Percentiles rank a stretch among this genome's conserved stretches.
Conservation (phyloP, 2,888 invertebrate species). For the Pyrochroa serraticornis region DNA sequence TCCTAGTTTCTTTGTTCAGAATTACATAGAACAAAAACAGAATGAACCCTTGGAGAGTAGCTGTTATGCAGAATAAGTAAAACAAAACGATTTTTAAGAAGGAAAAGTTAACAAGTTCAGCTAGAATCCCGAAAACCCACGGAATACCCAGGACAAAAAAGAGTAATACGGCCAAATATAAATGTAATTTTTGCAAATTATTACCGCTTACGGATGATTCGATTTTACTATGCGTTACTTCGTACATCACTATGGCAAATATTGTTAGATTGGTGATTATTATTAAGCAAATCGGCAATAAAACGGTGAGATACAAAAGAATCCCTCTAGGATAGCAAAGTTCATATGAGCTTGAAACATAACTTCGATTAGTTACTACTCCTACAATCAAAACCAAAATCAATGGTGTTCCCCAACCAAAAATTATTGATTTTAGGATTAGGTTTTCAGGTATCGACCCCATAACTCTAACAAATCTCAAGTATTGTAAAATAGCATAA, state of each 20-base stretch:
- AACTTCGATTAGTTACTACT: constrained; percentile 58
- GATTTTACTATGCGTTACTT: constrained; percentile 54
- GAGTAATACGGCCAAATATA: constrained; percentile 64
- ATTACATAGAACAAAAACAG: constrained; percentile 67
- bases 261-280: constrained; percentile 64
- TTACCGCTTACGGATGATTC: constrained; percentile 45
- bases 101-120: constrained; percentile 49
- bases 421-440: constrained; percentile 65
- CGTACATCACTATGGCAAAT: constrained; percentile 64
- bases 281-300: constrained; percentile 62
- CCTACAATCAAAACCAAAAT: constrained; percentile 63
- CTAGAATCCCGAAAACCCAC: constrained; percentile 65
- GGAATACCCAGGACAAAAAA: constrained; percentile 68
- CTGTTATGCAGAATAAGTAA: constrained; percentile 64
- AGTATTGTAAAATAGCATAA: constrained; percentile 71
- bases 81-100: constrained; percentile 44
- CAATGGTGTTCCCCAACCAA: constrained; percentile 69
- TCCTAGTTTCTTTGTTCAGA: constrained; percentile 65
- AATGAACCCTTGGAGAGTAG: constrained; percentile 66
- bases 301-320: constrained; percentile 62
- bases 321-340: constrained; percentile 65
- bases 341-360: constrained; percentile 57
- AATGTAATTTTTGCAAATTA: constrained; percentile 61
- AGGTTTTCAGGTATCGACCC: constrained; percentile 66
- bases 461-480: constrained; percentile 69